A percentile compares a stretch with the other conserved stretches of the same genome.
Conservation (phyloP, 2,888 invertebrate genomes). For the Poecilus cupreus region DNA sequence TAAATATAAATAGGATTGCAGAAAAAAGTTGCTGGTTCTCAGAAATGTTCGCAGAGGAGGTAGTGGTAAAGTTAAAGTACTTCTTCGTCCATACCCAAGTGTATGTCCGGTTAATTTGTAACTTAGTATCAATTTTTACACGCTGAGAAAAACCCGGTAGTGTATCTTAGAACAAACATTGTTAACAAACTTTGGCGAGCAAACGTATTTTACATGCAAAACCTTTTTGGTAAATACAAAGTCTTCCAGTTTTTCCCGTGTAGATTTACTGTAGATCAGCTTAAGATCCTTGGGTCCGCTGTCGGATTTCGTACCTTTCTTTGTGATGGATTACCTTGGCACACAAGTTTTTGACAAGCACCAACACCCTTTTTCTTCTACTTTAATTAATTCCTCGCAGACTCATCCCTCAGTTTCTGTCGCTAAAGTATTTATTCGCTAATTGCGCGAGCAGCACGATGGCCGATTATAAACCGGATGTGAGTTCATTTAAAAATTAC, state of each 20-base stretch:
- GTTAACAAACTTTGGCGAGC: background rate
- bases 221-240: background rate
- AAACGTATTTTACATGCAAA: conserved; percentile 1
- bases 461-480: background rate
- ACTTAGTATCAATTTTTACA: too few species aligned
- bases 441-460: too few species aligned
- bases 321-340: conserved; percentile 18
- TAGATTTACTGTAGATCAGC: background rate
- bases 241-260: background rate
- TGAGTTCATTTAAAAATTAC: conserved; percentile 26
- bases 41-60: too few species aligned
- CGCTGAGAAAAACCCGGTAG: too few species aligned
- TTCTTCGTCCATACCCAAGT: too few species aligned
- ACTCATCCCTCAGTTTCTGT: background rate
- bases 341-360: conserved; percentile 37
- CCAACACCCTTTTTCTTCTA: conserved; percentile 13
- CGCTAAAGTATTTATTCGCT: too few species aligned
- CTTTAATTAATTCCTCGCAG: conserved; percentile 6
- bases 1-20: too few species aligned
- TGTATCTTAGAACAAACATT: too few species aligned
- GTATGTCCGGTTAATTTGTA: too few species aligned
- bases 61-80: too few species aligned
- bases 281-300: background rate
- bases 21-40: too few species aligned
- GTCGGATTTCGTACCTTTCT: conserved; percentile 31